Base-by-base conservation (phyloP, 2,888 invertebrate species). In the Lingula anatina region DNA sequence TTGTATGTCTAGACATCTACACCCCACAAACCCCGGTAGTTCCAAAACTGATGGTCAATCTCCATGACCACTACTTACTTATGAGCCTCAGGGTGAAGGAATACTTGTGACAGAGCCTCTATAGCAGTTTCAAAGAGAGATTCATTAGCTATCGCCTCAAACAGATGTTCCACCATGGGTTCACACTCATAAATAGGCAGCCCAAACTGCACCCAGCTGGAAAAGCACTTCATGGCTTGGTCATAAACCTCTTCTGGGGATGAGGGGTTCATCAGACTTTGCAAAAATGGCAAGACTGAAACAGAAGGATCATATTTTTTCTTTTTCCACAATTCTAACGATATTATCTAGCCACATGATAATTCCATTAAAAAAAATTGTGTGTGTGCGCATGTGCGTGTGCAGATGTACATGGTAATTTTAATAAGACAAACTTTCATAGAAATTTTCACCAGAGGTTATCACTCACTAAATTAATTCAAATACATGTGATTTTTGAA, bases 191-290 rank as follows among this genome's bases (percentile, higher is more conserved):
- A 65, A 9, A 82, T 59, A 1, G 80, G 75, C 2, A 76, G 70
- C n/a, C 77, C 83, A 62, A 83, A 76, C 56, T 84, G 83, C 27
- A 86, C 81, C 87, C 87, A 87, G 43, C 75, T 74, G 26, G 74
- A 68, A 46, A 78, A 72, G 53, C 78, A 78, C 45, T 69, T 68
- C 24, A 78, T 55, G 1, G 71, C 65, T 39, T 71, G 68, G 37
- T 64, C 61, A 35, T 65, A 59, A 2, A 70, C 62, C 21, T 64
- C 62, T 26, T 56, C 37, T 2, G 68, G 63, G 9, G 66, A 60
- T 12, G 51, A 53, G 3, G 63, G 59, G 21, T 51, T 59, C 62
- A 72, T 57, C 41, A 70, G 46, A 18, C 55, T 57, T 43, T 69
- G 65, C 27, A 78, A 54, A 37, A 78, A 53, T 7, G 66, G 60